Evolutionary conservation across 2,888 invertebrate species (phyloP).

Genomic region (Pediacus dermestoides): DNA sequence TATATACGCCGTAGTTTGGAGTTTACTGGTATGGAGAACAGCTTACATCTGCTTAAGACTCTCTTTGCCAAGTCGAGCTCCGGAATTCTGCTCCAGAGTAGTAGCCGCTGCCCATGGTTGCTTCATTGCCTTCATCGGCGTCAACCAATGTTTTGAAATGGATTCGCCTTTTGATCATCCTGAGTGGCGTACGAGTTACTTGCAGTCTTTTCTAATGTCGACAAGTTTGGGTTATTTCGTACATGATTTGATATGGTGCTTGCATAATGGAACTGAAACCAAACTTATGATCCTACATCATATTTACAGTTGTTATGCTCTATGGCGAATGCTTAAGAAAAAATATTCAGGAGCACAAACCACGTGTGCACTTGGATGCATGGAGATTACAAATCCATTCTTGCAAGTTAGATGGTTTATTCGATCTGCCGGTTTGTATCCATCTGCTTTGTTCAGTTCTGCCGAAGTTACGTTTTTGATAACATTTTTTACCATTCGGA

Average conservation of each 20-base stretch:
- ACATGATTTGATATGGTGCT: constrained; percentile 59
- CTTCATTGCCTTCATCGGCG: constrained; percentile 35
- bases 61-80: constrained; percentile 25
- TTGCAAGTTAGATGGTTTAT: constrained; percentile 63
- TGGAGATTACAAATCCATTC: constrained; percentile 62
- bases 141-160: constrained; percentile 41
- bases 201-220: constrained; percentile 49
- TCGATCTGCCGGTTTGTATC: constrained; percentile 52
- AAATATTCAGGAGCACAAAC: constrained; percentile 53
- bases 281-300: constrained; percentile 58
- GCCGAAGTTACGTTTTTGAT: constrained; percentile 54
- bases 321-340: constrained; percentile 54
- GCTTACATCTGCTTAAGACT: constrained; percentile 26
- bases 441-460: constrained; percentile 47
- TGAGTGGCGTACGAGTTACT: constrained; percentile 34
- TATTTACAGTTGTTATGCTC: constrained; percentile 52
- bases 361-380: constrained; percentile 54
- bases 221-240: constrained; percentile 63
- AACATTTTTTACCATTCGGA: constrained; percentile 53
- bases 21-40: constrained; percentile 31
- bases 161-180: constrained; percentile 40
- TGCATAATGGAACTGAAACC: constrained; percentile 53
- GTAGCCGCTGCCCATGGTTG: constrained; percentile 40
- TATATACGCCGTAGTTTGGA: constrained; percentile 21
- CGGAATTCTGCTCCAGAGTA: constrained; percentile 39